Evolutionary conservation across 2,888 invertebrate genomes (phyloP), one percentile per base, ranked within the genome.

Genomic region (Ochlodes sylvanus): DNA sequence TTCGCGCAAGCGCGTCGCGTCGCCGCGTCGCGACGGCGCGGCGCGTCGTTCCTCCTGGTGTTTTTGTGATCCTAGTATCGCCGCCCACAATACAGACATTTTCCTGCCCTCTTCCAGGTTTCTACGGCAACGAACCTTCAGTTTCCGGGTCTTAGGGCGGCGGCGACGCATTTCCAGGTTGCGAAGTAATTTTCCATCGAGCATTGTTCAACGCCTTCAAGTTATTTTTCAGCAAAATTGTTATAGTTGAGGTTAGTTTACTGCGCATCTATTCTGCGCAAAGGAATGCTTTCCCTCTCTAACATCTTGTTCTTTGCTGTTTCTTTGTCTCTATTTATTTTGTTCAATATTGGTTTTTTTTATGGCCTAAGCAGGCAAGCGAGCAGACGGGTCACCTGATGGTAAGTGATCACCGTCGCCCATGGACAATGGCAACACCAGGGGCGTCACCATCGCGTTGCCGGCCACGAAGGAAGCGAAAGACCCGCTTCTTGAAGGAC

Each of bases 1-100:
- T 52, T 27, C 14, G 75, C 90, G 88, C 90, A 85, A 86, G 90
- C 90, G 90, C 14, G 47, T 63, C 55, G 34, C 42, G n/a, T n/a
- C 38, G 17, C 27, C 2, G 27, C 5, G 2, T 27, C 52, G 42
- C 72, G 50, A n/a, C n/a, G n/a, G 90, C 90, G 90, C 14, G 47
- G 61, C 55, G 34, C 42, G n/a, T n/a, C 38, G 17, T 21, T 14
- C 17, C 81, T 82, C 78, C 78, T 82, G 12, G n/a, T 7, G 4
- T 44, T 70, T 73, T 63, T 91, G 85, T 1, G 14, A 58, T 63
- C 91, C 90, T 92, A 73, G 91, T 92, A 86, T 75, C 66, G 81
- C 88, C 91, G 92, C 92, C 92, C 92, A 92, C 92, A 92, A 89
- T 73, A 79, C 89, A 89, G 89, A 89, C 88, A 89, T 87, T 91